Evolutionary conservation across 2,113 vertebrate species (phyloP).

Genomic region (Callipepla squamata): DNA sequence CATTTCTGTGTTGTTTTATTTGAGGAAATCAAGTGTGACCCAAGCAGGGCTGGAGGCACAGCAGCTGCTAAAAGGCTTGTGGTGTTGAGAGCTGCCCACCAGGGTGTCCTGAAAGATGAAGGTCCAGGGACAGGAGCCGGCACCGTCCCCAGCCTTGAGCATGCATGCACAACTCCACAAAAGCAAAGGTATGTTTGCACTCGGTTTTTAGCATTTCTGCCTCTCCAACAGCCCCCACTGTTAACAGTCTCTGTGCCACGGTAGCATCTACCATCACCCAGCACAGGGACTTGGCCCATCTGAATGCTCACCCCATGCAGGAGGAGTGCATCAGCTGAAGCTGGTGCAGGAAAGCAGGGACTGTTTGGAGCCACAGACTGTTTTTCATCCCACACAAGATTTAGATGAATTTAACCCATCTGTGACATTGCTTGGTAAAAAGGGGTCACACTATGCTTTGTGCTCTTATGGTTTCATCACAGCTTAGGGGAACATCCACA

Average conservation of each 20-base stretch:
- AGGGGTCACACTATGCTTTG: background rate
- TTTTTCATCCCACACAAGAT: background rate
- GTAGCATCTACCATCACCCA: background rate
- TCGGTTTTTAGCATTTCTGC: background rate
- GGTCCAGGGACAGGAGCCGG: background rate
- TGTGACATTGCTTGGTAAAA: background rate
- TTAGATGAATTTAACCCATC: background rate
- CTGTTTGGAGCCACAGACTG: background rate
- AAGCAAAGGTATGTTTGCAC: background rate
- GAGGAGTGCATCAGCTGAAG: background rate
- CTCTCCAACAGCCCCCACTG: background rate
- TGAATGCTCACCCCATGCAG: background rate
- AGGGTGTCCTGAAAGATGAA: background rate
- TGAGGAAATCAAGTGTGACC: background rate
- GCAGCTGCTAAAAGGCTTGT: slow-evolving; percentile 8
- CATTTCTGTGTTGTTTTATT: background rate
- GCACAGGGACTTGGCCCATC: background rate
- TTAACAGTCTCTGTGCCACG: background rate
- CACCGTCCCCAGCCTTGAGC: background rate
- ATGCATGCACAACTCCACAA: too few species aligned
- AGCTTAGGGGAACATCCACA: background rate
- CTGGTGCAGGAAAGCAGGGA: background rate
- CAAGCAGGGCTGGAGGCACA: background rate
- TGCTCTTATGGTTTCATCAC: background rate
- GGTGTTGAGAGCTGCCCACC: background rate